A percentile compares a stretch with the other conserved stretches of the same genome.
phyloP scores from a whole-genome alignment of 1,140 invertebrate genomes.

The Triops cancriformis region DNA sequence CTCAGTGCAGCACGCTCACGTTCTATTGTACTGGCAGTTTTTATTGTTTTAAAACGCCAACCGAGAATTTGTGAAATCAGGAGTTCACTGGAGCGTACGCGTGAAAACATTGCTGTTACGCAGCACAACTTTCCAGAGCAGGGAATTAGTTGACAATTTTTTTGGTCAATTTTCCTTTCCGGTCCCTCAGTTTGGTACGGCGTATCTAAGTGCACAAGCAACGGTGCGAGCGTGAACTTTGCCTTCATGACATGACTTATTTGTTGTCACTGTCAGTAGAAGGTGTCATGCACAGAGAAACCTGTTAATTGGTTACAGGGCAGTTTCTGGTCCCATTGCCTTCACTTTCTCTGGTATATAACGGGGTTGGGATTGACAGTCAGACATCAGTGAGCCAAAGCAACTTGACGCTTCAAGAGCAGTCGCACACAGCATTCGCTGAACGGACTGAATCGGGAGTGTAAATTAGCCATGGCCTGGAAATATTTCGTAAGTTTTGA shows the following conservation, averaged over 20 bases:
- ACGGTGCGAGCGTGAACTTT: background rate
- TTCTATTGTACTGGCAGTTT: background rate
- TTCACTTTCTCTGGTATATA: slow-evolving; percentile 10
- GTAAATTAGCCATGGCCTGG: background rate
- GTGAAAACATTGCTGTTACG: background rate
- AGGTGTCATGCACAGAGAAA: background rate
- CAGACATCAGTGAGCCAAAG: background rate
- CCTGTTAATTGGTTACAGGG: background rate
- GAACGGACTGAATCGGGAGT: slow-evolving; percentile 8
- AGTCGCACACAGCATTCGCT: background rate
- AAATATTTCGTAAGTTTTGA: background rate
- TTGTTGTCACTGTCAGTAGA: background rate
- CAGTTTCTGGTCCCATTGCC: background rate
- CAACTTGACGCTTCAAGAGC: background rate
- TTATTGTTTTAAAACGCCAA: background rate
- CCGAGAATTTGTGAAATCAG: background rate
- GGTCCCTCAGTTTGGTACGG: background rate
- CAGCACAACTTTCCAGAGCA: background rate
- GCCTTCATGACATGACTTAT: background rate
- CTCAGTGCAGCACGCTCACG: background rate
- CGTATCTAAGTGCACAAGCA: background rate
- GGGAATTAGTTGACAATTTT: background rate
- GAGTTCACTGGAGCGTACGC: background rate
- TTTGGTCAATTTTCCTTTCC: background rate
- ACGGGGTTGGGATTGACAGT: background rate